A percentile compares a stretch with the other conserved stretches of the same genome.
phyloP scores from a whole-genome alignment of 2,888 invertebrate species.

The Deroplatys truncata region DNA sequence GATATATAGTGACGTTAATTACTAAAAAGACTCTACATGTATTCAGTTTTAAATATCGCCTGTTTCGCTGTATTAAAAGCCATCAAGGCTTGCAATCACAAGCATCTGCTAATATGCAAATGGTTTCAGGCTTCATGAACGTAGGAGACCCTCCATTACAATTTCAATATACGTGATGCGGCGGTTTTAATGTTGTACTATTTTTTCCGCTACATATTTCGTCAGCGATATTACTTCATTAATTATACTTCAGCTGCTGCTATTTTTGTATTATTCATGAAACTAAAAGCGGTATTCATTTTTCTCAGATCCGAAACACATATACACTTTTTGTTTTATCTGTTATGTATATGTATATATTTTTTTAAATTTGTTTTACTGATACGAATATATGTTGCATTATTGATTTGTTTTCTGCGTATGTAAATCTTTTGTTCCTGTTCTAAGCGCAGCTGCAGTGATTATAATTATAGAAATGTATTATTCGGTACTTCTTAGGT shows the following conservation, averaged over 20 bases:
- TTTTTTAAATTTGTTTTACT: not conserved
- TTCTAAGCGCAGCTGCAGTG: too few relatives aligned
- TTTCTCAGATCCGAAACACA: not conserved
- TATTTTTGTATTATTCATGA: not conserved
- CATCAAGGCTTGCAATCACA: not conserved
- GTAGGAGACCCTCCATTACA: not conserved
- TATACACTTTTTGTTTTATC: not conserved
- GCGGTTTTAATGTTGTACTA: not conserved
- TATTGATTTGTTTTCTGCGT: not conserved
- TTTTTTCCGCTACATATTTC: not conserved
- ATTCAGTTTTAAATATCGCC: too few relatives aligned
- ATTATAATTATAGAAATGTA: too few relatives aligned
- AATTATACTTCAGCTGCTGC: not conserved
- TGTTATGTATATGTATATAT: not conserved
- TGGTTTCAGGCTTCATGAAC: not conserved
- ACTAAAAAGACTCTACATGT: not conserved
- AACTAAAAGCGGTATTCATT: not conserved
- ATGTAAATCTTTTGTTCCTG: not conserved
- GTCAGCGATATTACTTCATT: not conserved
- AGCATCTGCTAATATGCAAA: not conserved
- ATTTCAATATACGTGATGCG: not conserved
- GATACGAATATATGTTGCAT: not conserved
- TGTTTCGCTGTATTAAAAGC: not conserved
- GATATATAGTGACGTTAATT: not conserved
- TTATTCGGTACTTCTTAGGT: too few relatives aligned